Conservation (phyloP, 2,113 vertebrate species). For the Glaucomys volans region DNA sequence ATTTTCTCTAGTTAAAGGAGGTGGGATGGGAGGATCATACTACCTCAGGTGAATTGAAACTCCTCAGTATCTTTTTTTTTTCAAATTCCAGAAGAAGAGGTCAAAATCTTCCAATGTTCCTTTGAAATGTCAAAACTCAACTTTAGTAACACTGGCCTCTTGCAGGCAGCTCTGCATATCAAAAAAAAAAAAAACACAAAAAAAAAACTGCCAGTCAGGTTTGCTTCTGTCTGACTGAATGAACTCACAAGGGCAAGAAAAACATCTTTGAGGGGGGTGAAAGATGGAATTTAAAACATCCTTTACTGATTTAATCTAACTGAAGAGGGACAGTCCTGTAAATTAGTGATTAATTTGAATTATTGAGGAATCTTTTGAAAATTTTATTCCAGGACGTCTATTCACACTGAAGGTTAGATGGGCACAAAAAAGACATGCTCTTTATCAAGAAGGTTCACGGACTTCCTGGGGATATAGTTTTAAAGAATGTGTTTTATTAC, state of each 20-base stretch:
- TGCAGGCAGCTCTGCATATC: conserved; percentile 39
- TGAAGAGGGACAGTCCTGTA: background rate
- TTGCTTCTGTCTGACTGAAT: conserved; percentile 56
- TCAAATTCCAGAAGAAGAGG: conserved; percentile 68
- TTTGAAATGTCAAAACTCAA: conserved; percentile 76
- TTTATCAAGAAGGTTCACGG: conserved; percentile 23
- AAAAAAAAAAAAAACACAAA: conserved; percentile 46
- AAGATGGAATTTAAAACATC: conserved; percentile 52
- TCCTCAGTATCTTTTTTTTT: conserved; percentile 33
- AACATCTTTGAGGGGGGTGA: background rate
- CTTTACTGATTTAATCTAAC: conserved; percentile 58
- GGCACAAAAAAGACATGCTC: background rate
- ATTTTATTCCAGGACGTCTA: conserved; percentile 60
- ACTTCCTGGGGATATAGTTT: conserved; percentile 29
- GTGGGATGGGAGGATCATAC: background rate
- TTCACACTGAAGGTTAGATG: conserved; percentile 24
- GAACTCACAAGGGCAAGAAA: conserved; percentile 60
- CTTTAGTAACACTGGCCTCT: conserved; percentile 38
- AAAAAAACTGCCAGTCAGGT: conserved; percentile 47
- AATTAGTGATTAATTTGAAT: conserved; percentile 72
- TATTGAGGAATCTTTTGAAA: conserved; percentile 72
- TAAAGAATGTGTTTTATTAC: conserved; percentile 29
- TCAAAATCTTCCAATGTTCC: conserved; percentile 62
- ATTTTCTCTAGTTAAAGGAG: conserved; percentile 31
- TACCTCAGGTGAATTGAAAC: background rate